Evolutionary conservation across 2,888 invertebrate species (phyloP), one percentile per base, ranked within the genome.

Genomic region (Syrista parreyssii): DNA sequence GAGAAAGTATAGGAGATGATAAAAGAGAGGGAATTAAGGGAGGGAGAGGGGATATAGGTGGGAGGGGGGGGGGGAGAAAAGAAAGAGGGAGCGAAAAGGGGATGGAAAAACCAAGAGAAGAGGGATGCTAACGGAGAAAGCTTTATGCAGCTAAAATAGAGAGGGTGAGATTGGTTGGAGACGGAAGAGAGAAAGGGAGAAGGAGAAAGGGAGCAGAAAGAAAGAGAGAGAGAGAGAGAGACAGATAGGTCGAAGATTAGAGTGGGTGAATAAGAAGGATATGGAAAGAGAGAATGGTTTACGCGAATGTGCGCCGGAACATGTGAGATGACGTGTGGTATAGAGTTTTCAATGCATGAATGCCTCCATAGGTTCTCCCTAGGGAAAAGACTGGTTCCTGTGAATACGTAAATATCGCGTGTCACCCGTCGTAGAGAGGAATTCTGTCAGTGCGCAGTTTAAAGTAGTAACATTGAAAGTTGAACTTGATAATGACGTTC

Each of bases 311-410:
- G 82, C 83, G 83, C 83, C 84, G 84, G 85, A 87, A 89, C 87
- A 88, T 87, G 84, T 85, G 88, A 89, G 88, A 89, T 89, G 89
- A 89, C 87, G 86, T 88, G 88, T 86, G 84, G 86, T 87, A 89
- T 89, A 87, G 88, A 87, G 84, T 86, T 86, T 87, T 88, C 85
- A 84, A 86, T 84, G 87, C 85, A 85, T 86, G 86, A 89, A 88
- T 87, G 86, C 86, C 84, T 87, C 86, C 77, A 84, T 85, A 81
- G 83, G 82, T 82, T 84, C 86, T 77, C 84, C 82, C 31, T 78
- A 68, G 82, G 81, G 84, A 83, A 83, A 79, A 79, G 73, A 80
- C 40, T 55, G 40, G 23, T 23, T 75, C 75, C 79, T 77, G 79
- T 74, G 80, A 75, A 80, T 83, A 79, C 72, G 84, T 86, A 86